A percentile compares a stretch with the other conserved stretches of the same genome.
These are phyloP conservation scores for Esox lucius DNA, from an alignment of 2,797 vertebrate species.

Conservation along the genomic window DNA sequence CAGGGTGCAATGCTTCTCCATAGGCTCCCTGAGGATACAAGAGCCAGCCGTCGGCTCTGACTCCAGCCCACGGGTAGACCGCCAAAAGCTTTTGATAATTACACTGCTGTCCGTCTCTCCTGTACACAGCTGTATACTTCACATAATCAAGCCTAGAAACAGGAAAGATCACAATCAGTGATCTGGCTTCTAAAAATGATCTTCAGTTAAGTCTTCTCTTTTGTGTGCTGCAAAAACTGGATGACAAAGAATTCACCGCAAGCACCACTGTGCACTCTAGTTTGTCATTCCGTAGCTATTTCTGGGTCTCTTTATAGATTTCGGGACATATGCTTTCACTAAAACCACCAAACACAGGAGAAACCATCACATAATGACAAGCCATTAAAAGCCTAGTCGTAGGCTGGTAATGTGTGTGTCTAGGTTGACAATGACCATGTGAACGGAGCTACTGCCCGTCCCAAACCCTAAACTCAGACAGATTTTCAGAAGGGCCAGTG, in stretches of 20 bases:
- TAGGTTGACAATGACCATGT: slow-evolving; percentile 21
- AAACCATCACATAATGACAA: slow-evolving; percentile 46
- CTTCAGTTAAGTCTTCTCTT: slow-evolving; percentile 45
- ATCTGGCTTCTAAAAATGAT: slow-evolving; percentile 60
- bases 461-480: slow-evolving; percentile 20
- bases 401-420: slow-evolving; percentile 27
- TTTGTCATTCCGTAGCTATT: slow-evolving; percentile 47
- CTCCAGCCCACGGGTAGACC: slow-evolving; percentile 18
- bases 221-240: slow-evolving; percentile 61
- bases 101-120: background rate
- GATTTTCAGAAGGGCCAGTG: slow-evolving; percentile 25
- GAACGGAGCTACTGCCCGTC: slow-evolving; percentile 18
- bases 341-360: slow-evolving; percentile 41
- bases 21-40: slow-evolving; percentile 34
- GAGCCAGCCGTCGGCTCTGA: slow-evolving; percentile 7
- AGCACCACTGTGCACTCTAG: slow-evolving; percentile 20
- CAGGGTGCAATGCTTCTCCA: slow-evolving; percentile 29
- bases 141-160: slow-evolving; percentile 47
- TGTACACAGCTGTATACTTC: slow-evolving; percentile 5
- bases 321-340: slow-evolving; percentile 41
- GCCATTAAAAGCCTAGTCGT: slow-evolving; percentile 26
- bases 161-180: slow-evolving; percentile 47
- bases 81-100: background rate
- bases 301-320: slow-evolving; percentile 45
- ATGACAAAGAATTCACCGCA: slow-evolving; percentile 58